Conservation (phyloP, 2,888 invertebrate genomes). For the Arge pagana region DNA sequence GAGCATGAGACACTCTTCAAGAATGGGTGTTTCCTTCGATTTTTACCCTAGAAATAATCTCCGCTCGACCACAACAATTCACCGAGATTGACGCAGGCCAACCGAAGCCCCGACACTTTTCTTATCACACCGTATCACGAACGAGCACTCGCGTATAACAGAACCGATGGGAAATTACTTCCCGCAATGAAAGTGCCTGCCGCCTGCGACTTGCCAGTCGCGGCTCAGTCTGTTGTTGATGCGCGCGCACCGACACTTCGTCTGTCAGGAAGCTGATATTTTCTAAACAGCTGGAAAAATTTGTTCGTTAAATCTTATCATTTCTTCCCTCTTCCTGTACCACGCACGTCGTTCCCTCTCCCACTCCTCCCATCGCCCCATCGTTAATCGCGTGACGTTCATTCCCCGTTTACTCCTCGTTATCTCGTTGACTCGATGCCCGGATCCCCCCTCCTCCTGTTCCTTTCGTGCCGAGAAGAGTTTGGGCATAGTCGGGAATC, state of each 20-base stretch:
- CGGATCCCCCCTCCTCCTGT: no score
- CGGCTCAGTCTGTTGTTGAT: constrained; percentile 35
- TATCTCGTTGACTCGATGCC: no score
- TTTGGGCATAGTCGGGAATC: no score
- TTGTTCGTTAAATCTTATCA: constrained; percentile 44
- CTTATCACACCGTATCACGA: background rate
- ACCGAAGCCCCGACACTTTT: constrained; percentile 17
- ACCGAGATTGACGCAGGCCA: constrained; percentile 26
- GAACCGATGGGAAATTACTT: constrained; percentile 3
- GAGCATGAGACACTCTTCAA: constrained; percentile 39
- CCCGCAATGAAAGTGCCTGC: constrained; percentile 12
- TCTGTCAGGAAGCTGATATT: constrained; percentile 43
- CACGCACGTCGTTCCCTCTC: background rate
- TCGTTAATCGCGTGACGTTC: no score
- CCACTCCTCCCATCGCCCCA: constrained; percentile 1
- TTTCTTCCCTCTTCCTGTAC: constrained; percentile 38
- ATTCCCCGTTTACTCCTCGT: background rate
- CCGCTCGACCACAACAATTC: background rate
- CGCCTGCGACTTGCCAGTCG: constrained; percentile 22
- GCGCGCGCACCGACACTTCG: constrained; percentile 40
- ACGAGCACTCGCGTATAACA: background rate
- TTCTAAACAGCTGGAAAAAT: constrained; percentile 43
- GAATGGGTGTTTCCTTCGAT: constrained; percentile 21
- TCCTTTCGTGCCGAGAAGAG: no score
- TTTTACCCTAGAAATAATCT: background rate